Base-by-base conservation (phyloP, 1,140 invertebrate species). In the Cepaea nemoralis region DNA sequence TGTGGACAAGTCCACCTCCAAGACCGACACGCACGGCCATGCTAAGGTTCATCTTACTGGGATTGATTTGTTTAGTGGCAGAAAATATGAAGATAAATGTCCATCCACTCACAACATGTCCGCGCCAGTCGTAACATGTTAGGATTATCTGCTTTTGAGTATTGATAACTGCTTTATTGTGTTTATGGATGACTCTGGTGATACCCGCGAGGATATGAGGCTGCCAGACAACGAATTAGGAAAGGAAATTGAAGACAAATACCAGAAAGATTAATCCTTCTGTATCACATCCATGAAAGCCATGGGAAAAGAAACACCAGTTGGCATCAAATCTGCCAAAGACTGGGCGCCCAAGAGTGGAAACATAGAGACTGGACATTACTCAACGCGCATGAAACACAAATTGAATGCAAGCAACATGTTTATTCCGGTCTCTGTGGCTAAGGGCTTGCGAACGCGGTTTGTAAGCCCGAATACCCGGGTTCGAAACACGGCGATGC, bases 91-190 rank as follows among this genome's bases (percentile, higher is more conserved):
- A 94, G 98, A 99, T 96, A 98, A 99, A 87, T 99, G 98, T 92
- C 98, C 99, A 79, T 99, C 98, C 75, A 99, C 98, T 92, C 98
- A 99, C 93, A 99, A n/a, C n/a, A n/a, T n/a, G n/a, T n/a, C n/a
- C n/a, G n/a, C n/a, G n/a, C n/a, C n/a, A 81, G 95, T 98, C 93
- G 98, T 99, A 74, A 97, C 97, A 92, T 95, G 98, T 90, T 97
- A 96, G 92, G 99, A 99, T 93, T 99, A 97, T 92, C 96, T 39
- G 69, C 24, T 48, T 75, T 6, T 75, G n/a, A 75, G 22, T 50
- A 75, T 75, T 35, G 96, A 97, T 6, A 97, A 98, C 91, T 95
- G 95, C 85, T 99, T 95, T 92, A 93, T 97, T 83, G 95, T 95
- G 85, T 93, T 99, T 83, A 98, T 99, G 97, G 94, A 94, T 89